Evolutionary conservation across 1,140 invertebrate species (phyloP).

Genomic region (Scylla paramamosain): DNA sequence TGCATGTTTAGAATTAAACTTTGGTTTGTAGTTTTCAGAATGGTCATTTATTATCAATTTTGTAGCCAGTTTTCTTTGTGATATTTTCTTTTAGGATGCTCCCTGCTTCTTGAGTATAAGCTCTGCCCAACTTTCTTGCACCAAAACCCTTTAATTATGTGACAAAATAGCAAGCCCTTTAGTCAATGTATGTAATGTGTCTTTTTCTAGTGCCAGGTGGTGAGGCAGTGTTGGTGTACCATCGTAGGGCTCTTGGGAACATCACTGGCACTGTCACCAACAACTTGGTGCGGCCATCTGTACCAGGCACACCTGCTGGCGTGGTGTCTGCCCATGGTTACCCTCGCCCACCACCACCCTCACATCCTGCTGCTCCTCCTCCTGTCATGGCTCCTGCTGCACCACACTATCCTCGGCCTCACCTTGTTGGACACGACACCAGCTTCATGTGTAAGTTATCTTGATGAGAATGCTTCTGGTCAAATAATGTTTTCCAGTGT

Average conservation of each 20-base stretch:
- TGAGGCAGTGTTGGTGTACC: constrained; percentile 76
- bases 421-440: constrained; percentile 92
- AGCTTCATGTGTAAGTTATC: constrained; percentile 86
- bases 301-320: neutral
- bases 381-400: constrained; percentile 78
- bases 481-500: too few relatives aligned
- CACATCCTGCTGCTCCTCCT: constrained; percentile 61
- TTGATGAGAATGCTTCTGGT: neutral
- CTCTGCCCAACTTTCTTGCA: too few relatives aligned
- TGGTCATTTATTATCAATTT: too few relatives aligned
- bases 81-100: too few relatives aligned
- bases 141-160: too few relatives aligned
- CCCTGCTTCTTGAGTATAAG: too few relatives aligned
- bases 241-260: constrained; percentile 78
- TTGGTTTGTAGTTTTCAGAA: too few relatives aligned
- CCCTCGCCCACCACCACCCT: constrained; percentile 67
- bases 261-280: constrained; percentile 69
- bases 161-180: too few relatives aligned
- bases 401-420: constrained; percentile 81
- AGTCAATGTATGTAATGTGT: neutral
- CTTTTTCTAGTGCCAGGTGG: constrained; percentile 59
- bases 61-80: too few relatives aligned
- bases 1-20: too few relatives aligned
- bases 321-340: constrained; percentile 48
- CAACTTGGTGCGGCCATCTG: constrained; percentile 65